A percentile compares a stretch with the other conserved stretches of the same genome.
phyloP scores from a whole-genome alignment of 2,113 vertebrate genomes.

The Acrocephalus kingi region DNA sequence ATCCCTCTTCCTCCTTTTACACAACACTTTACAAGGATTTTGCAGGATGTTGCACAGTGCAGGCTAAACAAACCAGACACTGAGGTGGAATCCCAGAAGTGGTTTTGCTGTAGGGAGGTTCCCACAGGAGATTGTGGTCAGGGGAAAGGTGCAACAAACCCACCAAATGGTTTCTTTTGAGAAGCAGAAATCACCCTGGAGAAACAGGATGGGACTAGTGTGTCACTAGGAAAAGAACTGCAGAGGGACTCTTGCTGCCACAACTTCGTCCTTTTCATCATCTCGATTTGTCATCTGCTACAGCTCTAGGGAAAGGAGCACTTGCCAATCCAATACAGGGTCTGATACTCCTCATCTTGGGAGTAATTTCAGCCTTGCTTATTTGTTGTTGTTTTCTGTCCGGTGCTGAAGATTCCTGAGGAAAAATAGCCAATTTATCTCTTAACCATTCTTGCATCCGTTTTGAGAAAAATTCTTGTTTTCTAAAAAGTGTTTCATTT shows the following conservation, averaged over 20 bases:
- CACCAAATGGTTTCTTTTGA: neutral
- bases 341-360: neutral
- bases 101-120: neutral
- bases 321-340: neutral
- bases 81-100: neutral
- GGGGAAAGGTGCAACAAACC: neutral
- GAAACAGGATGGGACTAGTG: neutral
- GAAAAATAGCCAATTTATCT: neutral
- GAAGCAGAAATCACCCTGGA: neutral
- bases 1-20: neutral
- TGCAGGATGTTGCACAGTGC: neutral
- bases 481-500: conserved; percentile 67
- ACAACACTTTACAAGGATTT: neutral
- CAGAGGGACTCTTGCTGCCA: neutral
- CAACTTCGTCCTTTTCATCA: neutral
- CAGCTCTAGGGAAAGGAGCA: neutral
- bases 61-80: neutral
- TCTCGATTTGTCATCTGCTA: neutral
- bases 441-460: conserved; percentile 34
- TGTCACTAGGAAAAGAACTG: neutral
- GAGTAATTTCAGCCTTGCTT: neutral
- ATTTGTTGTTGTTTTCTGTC: neutral
- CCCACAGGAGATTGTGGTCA: neutral
- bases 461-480: conserved; percentile 58
- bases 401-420: conserved; percentile 29